phyloP scores from a whole-genome alignment of 2,113 vertebrate genomes.

The Pluvianellus socialis region DNA sequence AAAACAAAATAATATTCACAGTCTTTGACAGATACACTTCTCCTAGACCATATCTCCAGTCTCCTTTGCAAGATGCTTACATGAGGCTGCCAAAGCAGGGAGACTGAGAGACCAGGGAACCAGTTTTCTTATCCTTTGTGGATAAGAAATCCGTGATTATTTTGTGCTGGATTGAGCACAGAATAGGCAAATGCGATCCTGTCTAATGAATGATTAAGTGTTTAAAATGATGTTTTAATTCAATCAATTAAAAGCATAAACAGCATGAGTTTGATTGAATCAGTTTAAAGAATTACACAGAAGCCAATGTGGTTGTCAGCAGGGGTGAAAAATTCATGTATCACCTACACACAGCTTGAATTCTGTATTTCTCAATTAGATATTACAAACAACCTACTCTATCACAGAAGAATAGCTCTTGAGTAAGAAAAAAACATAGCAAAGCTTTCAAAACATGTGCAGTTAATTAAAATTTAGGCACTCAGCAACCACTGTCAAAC shows the following conservation, averaged over 20 bases:
- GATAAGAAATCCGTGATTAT: neutral
- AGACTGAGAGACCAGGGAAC: neutral
- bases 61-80: neutral
- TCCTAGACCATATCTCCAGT: neutral
- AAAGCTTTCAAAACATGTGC: conserved; percentile 10
- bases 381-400: conserved; percentile 55
- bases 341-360: conserved; percentile 75
- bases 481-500: conserved; percentile 21
- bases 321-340: conserved; percentile 74
- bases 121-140: neutral
- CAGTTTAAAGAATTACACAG: conserved; percentile 69
- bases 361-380: conserved; percentile 65
- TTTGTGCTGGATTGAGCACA: neutral
- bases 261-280: conserved; percentile 72
- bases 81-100: neutral
- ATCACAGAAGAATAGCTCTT: conserved; percentile 42
- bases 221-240: conserved; percentile 73
- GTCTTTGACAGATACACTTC: neutral
- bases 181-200: conserved; percentile 21
- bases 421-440: neutral
- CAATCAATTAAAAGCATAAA: conserved; percentile 77
- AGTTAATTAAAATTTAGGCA: conserved; percentile 46
- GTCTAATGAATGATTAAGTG: conserved; percentile 70
- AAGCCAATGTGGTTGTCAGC: conserved; percentile 65
- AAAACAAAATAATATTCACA: neutral